Evolutionary conservation across 2,797 vertebrate genomes (phyloP).

Genomic region (Sparus aurata): DNA sequence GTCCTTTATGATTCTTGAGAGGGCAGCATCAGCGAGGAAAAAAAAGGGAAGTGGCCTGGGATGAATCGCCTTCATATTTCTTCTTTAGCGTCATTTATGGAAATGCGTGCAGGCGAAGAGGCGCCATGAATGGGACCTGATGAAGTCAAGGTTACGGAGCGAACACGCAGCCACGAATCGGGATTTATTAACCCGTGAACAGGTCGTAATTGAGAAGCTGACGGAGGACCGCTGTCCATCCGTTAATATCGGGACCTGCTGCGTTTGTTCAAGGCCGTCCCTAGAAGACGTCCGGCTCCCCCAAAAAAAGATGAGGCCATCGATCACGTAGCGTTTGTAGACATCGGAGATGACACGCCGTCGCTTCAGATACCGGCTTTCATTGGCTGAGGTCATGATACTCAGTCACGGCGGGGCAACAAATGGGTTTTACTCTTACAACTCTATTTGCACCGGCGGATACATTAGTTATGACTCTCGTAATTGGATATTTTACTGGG

Average conservation of each 20-base stretch:
- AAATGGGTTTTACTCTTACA: conserved; percentile 58
- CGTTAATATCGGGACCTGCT: conserved; percentile 8
- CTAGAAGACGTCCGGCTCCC: background rate
- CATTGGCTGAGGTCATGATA: conserved; percentile 42
- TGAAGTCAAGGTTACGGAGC: conserved; percentile 61
- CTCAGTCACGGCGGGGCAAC: conserved; percentile 47
- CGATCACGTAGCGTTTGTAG: conserved; percentile 2
- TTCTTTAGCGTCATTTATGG: conserved; percentile 71
- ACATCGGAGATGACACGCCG: conserved; percentile 43
- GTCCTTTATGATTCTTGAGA: conserved; percentile 61
- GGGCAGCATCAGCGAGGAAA: conserved; percentile 7
- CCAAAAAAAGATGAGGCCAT: conserved; percentile 14
- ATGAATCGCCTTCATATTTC: conserved; percentile 63
- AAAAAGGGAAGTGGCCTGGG: conserved; percentile 33
- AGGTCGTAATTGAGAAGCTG: conserved; percentile 35
- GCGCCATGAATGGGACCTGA: conserved; percentile 49
- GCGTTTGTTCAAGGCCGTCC: conserved; percentile 29
- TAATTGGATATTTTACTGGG: conserved; percentile 58
- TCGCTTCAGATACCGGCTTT: conserved; percentile 48
- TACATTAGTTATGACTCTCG: conserved; percentile 54
- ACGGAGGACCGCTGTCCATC: conserved; percentile 20
- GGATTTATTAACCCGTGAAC: conserved; percentile 60
- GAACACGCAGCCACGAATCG: conserved; percentile 38
- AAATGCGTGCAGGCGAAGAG: conserved; percentile 62
- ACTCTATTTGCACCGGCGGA: conserved; percentile 60